Conservation (phyloP, 2,888 invertebrate species). For the Acanthosepion pharaonis region DNA sequence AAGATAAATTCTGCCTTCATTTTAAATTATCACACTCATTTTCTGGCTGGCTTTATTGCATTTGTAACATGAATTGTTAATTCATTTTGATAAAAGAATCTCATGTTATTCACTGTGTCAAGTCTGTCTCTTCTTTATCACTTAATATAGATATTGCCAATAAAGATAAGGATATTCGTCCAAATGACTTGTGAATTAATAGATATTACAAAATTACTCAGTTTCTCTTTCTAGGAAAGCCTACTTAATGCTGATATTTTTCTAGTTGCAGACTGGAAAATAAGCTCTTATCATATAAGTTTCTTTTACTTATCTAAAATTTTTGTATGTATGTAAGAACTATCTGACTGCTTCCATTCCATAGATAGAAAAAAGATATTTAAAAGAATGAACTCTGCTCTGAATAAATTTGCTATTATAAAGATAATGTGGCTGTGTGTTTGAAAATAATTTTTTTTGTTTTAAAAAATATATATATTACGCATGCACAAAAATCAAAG, state of each 20-base stretch:
- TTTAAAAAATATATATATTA: too few relatives aligned
- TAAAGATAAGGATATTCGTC: background rate
- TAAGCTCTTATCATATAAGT: background rate
- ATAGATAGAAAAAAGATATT: background rate
- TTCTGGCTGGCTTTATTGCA: background rate
- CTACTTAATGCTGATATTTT: background rate
- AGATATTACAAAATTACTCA: background rate
- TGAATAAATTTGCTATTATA: too few relatives aligned
- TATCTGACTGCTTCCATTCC: background rate
- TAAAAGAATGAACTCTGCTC: too few relatives aligned
- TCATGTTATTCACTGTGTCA: background rate
- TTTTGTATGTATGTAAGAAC: background rate
- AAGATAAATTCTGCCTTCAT: background rate
- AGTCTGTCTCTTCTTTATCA: background rate
- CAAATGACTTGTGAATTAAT: background rate
- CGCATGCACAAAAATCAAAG: too few relatives aligned
- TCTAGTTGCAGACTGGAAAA: background rate
- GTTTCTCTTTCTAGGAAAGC: background rate
- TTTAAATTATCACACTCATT: background rate
- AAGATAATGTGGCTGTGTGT: too few relatives aligned
- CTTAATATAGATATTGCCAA: background rate
- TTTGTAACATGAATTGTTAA: background rate
- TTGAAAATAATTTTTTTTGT: too few relatives aligned
- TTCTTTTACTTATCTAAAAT: background rate
- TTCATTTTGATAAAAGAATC: background rate